Base-by-base conservation (phyloP, 2,797 vertebrate species). In the Malacoctenus gilli region DNA sequence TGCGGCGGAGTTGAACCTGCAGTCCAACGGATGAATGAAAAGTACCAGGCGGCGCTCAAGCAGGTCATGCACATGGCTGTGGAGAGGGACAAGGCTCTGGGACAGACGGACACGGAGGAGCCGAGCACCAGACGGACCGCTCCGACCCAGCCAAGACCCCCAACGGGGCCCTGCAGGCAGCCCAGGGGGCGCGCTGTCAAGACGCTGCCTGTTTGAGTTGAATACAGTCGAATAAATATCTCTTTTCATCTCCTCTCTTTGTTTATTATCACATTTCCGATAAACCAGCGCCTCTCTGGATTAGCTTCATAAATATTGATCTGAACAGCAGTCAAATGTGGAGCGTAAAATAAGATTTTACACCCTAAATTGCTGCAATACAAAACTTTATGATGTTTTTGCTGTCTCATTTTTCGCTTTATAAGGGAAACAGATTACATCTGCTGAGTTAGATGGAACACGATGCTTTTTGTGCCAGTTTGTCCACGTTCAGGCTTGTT, bases 21-120 rank as follows among this genome's bases (percentile, higher is more conserved):
- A 8, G 52, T 96, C 8, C 92, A 85, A 65, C 77, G 92, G 39
- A 71, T 96, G 72, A 89, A 84, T 50, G 94, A 95, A 22, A 98
- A 94, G 67, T 95, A 94, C 44, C 87, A 93, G 15, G 54, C 79
- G 3, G 68, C 81, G 6, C 32, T 95, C 62, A 93, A 86, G 52
- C 91, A 95, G 82, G 95, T 92, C 74, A 89, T 89, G 91, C 59
- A 93, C 68, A 77, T 85, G 49, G 86, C 85, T 46, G 72, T 93
- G 84, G 91, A 95, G 79, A 92, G 85, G 77, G 94, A 95, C 78
- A 89, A 78, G 89, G 89, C 68, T 2, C 4, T 90, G 25, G 79
- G 42, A 10, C 88, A 93, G 83, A 61, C 82, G 55, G 75, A 69
- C 71, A 77, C 10, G 54, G 38, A 8, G 20, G 30, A 21, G 38